A percentile compares a stretch with the other conserved stretches of the same genome.
phyloP scores from a whole-genome alignment of 2,888 invertebrate species.

The Drosophila mercatorum region DNA sequence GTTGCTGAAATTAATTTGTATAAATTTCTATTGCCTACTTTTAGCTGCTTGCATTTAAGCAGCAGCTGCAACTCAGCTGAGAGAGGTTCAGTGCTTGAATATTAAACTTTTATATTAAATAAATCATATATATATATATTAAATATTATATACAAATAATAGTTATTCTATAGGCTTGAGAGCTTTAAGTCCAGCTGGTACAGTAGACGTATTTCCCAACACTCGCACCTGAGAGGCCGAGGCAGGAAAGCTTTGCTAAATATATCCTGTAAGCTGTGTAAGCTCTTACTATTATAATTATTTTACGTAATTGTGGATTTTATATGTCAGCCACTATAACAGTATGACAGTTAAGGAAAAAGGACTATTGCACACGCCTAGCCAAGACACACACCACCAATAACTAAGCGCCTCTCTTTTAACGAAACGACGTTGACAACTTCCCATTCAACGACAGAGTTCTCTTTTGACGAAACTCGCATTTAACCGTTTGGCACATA shows the following conservation, averaged over 20 bases:
- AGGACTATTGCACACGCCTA: neutral
- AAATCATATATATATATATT: no score
- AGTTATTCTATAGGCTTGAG: neutral
- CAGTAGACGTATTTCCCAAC: neutral
- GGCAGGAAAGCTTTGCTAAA: neutral
- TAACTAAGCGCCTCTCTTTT: neutral
- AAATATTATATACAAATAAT: no score
- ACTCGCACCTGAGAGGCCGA: neutral
- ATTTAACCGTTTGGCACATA: conserved; percentile 20
- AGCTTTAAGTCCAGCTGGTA: neutral
- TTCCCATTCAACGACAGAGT: neutral
- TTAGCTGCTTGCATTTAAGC: neutral
- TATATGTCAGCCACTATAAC: neutral
- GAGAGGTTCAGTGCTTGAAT: no score
- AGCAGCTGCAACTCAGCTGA: neutral
- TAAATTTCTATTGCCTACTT: conserved; percentile 1
- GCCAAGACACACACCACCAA: neutral
- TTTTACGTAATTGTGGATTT: neutral
- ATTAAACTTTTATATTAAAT: no score
- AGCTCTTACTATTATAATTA: neutral
- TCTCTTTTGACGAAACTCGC: conserved; percentile 16
- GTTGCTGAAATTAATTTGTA: neutral
- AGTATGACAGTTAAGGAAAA: neutral
- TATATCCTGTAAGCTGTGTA: neutral
- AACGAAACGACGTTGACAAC: neutral